Evolutionary conservation across 2,888 invertebrate species (phyloP).

Genomic region (Globia sparganii): DNA sequence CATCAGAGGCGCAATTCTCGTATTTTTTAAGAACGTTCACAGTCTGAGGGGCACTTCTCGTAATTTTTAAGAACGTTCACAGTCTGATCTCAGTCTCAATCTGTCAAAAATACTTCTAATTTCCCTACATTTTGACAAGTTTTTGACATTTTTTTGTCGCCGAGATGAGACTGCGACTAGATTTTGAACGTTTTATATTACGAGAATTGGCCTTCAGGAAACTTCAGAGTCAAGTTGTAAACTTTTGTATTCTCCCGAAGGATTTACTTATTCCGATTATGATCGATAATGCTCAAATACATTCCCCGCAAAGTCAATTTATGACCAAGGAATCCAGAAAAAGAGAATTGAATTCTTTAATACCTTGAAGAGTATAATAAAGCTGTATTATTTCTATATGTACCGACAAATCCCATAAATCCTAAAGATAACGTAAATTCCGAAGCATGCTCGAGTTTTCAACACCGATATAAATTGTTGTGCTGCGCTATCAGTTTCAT

Average conservation of each 20-base stretch:
- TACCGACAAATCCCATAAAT: slow-evolving; percentile 42
- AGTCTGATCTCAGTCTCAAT: too few relatives aligned
- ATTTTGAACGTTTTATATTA: too few relatives aligned
- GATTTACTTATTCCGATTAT: not conserved
- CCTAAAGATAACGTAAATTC: slow-evolving; percentile 35
- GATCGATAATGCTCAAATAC: not conserved
- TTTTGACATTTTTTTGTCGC: too few relatives aligned
- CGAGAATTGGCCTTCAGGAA: too few relatives aligned
- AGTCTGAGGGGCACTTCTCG: too few relatives aligned
- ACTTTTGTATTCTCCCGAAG: not conserved
- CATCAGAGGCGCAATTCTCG: too few relatives aligned
- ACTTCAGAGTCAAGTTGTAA: too few relatives aligned
- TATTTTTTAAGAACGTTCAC: too few relatives aligned
- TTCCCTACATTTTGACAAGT: too few relatives aligned
- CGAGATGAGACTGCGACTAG: too few relatives aligned
- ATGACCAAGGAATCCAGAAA: not conserved
- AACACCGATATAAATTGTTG: slow-evolving; percentile 39
- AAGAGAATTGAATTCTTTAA: slow-evolving; percentile 5
- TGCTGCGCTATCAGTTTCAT: slow-evolving; percentile 12
- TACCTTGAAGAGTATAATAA: slow-evolving; percentile 1
- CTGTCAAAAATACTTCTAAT: too few relatives aligned
- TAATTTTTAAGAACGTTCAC: too few relatives aligned
- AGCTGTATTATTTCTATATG: slow-evolving; percentile 7
- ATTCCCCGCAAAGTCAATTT: not conserved
- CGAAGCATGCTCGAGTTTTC: slow-evolving; percentile 36